Base-by-base conservation (phyloP, 1,140 invertebrate genomes). In the Drosophila pandora region DNA sequence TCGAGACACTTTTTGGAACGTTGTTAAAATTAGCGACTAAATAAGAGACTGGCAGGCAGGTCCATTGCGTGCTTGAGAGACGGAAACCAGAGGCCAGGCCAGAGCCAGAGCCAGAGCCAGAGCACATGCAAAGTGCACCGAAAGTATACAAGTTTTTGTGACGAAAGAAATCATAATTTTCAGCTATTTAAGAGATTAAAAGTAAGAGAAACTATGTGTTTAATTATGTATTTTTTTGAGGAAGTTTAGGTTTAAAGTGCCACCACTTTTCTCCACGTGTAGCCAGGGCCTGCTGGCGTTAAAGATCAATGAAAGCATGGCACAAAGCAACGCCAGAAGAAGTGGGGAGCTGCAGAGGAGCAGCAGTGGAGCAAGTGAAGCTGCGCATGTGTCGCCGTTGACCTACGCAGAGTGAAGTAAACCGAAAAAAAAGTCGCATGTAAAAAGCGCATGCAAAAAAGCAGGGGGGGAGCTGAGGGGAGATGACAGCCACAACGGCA, bases 371-470 rank as follows among this genome's bases (percentile, higher is more conserved):
- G 58, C 69, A 73, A 74, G 72, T 75, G 72, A 57, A 62, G 79
- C 65, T 76, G 80, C 72, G 76, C 81, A 84, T 85, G 81, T 80
- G 81, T 80, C 81, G 81, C 61, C 67, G 83, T 87, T 87, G 83
- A 87, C 83, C 83, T 87, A 87, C 83, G 83, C 83, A 79, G 58
- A 88, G 83, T 67, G 77, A 70, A 76, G 73, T 77, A 87, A 85
- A 80, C 67, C 59, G 48, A 64, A 47, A 65, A 47, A 37, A 63
- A 75, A 75, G 55, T 53, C 56, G 60, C 73, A 71, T 85, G 63
- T 65, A 76, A 85, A 74, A 85, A 75, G 64, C 82, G 67, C 80
- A 84, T 81, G 77, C 82, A 85, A 85, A 81, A 37, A 64, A 12
- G 17, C 13, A 21, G 23, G 17, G 17, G 17, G 17, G 32, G 50